These are phyloP conservation scores for Caenorhabditis elegans DNA, from an alignment of 1,140 invertebrate species.

Conservation along the genomic window WBcel235 BX284603.4:5154501-5155000, in stretches of 20 bases:
- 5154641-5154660: too few relatives aligned
- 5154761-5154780: neutral
- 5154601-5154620: slow-evolving; percentile 64
- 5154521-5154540: slow-evolving; percentile 70
- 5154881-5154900: slow-evolving; percentile 86
- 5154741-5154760: too few relatives aligned
- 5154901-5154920: slow-evolving; percentile 81
- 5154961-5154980: slow-evolving; percentile 89
- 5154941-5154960: slow-evolving; percentile 88
- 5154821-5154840: slow-evolving; percentile 69
- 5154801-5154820: slow-evolving; percentile 95
- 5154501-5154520: slow-evolving; percentile 56
- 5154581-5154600: slow-evolving; percentile 82
- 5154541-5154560: slow-evolving; percentile 81
- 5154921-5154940: slow-evolving; percentile 95
- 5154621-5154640: too few relatives aligned
- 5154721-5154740: too few relatives aligned
- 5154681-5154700: too few relatives aligned
- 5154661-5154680: too few relatives aligned
- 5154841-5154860: slow-evolving; percentile 55
- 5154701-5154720: too few relatives aligned
- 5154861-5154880: slow-evolving; percentile 54
- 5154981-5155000: slow-evolving; percentile 90
- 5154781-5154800: slow-evolving; percentile 93
- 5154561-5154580: slow-evolving; percentile 83